Conservation (phyloP, 2,888 invertebrate species). For the Lochmaea capreae region DNA sequence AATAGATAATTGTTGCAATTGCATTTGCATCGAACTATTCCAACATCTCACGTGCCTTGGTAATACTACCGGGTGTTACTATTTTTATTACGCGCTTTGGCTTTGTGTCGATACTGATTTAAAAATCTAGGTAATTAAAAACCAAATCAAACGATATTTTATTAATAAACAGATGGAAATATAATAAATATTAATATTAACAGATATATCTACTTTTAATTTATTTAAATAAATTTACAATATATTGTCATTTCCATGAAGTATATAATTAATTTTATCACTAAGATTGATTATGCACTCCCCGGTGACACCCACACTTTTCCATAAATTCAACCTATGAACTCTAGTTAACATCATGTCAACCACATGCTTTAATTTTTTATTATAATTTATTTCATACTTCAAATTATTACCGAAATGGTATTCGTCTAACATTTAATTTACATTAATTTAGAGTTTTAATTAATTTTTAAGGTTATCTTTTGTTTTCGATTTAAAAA, state of each 20-base stretch:
- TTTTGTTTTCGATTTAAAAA: background rate
- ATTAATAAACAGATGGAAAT: background rate
- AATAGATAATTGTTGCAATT: conserved; percentile 52
- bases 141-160: background rate
- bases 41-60: conserved; percentile 31
- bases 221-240: background rate
- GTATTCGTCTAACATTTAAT: background rate
- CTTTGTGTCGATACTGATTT: background rate
- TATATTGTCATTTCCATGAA: background rate
- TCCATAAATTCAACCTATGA: background rate
- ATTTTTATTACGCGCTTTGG: conserved; percentile 3
- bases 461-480: background rate
- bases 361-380: background rate
- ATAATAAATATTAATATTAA: background rate
- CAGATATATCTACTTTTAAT: background rate
- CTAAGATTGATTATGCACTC: background rate
- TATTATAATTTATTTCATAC: conserved; percentile 1
- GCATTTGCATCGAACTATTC: conserved; percentile 46
- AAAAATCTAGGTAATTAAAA: background rate
- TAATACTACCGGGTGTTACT: conserved; percentile 16
- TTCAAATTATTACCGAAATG: background rate
- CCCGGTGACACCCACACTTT: background rate
- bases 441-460: background rate
- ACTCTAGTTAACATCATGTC: background rate
- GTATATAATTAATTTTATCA: background rate